Base-by-base conservation (phyloP, 2,113 vertebrate genomes). In the Oncorhynchus nerka region DNA sequence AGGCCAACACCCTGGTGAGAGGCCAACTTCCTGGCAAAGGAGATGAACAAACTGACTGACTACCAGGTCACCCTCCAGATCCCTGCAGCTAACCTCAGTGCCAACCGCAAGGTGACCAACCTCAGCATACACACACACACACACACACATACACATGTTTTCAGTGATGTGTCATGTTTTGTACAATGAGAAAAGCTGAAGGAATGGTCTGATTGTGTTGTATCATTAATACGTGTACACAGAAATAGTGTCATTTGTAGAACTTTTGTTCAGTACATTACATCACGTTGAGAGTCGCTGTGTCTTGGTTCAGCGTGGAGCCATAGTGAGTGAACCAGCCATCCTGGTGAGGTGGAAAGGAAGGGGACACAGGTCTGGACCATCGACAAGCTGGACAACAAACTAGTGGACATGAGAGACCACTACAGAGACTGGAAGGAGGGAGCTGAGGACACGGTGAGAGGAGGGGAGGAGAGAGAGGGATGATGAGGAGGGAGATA, bases 41-140 rank as follows among this genome's bases (percentile, higher is more conserved):
- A 99, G 89, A 97, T 99, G 96, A 93, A 78, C 79, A 99, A 96
- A 20, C 93, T 95, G 81, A 99, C 97, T 0, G 97, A 99, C 91
- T 99, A 98, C 88, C 96, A 99, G 91, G 97, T 99, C 88, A 99
- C 97, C 1, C 95, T 99, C 81, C 98, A 99, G 92, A 99, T 99
- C 81, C 97, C 97, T 22, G 96, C 97, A 19, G 93, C 97, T 80
- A 99, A 99, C 90, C 96, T 99, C 89, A 99, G 97, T 75, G 97
- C 98, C 82, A 99, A 99, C 84, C 96, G 94, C 81, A 99, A 99
- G 96, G 98, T 99, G 87, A 93, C 86, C 74, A 32, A 20, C 39
- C 49, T 64, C 70, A 48, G 69, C 24, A 45, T 24, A 4, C 26
- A 5, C 12, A 30, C 4, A 30, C 49, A 51, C 49, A n/a, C n/a